Conservation (phyloP, 1,140 invertebrate species). For the Habropoda laboriosa region DNA sequence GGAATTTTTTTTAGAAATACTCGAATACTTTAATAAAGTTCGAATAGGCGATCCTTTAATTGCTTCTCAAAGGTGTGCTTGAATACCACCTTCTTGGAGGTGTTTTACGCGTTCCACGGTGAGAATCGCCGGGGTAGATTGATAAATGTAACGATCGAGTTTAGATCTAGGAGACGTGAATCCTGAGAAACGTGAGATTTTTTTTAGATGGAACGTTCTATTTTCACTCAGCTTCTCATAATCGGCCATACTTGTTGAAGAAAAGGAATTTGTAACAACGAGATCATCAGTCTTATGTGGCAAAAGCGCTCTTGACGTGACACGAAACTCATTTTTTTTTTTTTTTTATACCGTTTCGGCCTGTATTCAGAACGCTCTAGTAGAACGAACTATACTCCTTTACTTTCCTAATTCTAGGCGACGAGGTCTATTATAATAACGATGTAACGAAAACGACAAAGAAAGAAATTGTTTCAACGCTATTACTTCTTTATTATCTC, state of each 20-base stretch:
- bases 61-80: neutral
- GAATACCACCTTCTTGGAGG: too few relatives aligned
- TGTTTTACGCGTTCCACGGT: neutral
- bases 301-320: constrained; percentile 28
- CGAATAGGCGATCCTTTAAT: neutral
- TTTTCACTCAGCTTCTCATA: constrained; percentile 36
- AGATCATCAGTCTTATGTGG: constrained; percentile 43
- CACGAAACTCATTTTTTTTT: constrained; percentile 51
- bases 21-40: neutral
- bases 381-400: constrained; percentile 46
- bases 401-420: neutral
- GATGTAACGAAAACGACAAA: neutral
- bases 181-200: neutral
- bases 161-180: constrained; percentile 15
- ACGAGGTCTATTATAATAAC: neutral
- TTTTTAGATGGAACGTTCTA: neutral
- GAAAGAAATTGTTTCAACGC: neutral
- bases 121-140: neutral
- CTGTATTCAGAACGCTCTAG: constrained; percentile 52
- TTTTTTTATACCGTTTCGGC: constrained; percentile 49
- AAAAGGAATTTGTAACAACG: constrained; percentile 31
- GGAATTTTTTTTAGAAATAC: neutral
- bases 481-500: neutral
- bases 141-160: neutral
- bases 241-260: constrained; percentile 27